Conservation (phyloP, 2,888 invertebrate species). For the Andrena camellia region DNA sequence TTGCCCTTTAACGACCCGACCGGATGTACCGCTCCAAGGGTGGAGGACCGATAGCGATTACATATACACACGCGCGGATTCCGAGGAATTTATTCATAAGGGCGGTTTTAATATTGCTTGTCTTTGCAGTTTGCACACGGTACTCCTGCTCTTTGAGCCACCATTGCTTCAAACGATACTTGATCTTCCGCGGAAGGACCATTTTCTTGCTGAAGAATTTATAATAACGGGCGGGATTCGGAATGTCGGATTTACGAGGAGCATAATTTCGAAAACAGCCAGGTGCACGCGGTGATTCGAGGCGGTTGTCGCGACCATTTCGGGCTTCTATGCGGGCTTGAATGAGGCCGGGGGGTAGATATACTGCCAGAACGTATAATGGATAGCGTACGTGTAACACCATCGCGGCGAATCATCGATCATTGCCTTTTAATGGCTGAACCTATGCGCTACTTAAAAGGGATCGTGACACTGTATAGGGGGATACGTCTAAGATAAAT, state of each 20-base stretch:
- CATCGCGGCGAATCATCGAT: constrained; percentile 80
- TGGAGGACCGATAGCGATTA: constrained; percentile 31
- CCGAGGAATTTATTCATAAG: constrained; percentile 9
- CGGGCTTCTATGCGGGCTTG: constrained; percentile 37
- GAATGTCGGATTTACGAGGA: constrained; percentile 31
- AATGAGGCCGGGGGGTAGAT: constrained; percentile 56
- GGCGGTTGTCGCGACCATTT: constrained; percentile 54
- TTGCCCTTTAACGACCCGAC: constrained; percentile 64
- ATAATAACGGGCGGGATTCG: neutral
- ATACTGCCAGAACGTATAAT: constrained; percentile 65
- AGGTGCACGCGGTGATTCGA: constrained; percentile 35
- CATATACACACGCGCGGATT: constrained; percentile 10
- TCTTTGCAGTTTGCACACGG: neutral
- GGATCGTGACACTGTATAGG: constrained; percentile 67
- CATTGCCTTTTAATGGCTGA: constrained; percentile 75
- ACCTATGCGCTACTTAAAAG: constrained; percentile 66
- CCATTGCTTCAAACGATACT: neutral
- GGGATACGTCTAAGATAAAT: constrained; percentile 76
- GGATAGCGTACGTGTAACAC: constrained; percentile 65
- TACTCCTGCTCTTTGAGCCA: neutral
- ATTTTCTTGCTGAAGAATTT: too few relatives aligned
- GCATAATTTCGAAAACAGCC: constrained; percentile 26
- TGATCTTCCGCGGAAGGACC: neutral
- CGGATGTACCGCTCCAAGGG: constrained; percentile 36
- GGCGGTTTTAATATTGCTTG: neutral